phyloP scores from a whole-genome alignment of 2,113 vertebrate genomes.

The Phylloscopus trochilus region DNA sequence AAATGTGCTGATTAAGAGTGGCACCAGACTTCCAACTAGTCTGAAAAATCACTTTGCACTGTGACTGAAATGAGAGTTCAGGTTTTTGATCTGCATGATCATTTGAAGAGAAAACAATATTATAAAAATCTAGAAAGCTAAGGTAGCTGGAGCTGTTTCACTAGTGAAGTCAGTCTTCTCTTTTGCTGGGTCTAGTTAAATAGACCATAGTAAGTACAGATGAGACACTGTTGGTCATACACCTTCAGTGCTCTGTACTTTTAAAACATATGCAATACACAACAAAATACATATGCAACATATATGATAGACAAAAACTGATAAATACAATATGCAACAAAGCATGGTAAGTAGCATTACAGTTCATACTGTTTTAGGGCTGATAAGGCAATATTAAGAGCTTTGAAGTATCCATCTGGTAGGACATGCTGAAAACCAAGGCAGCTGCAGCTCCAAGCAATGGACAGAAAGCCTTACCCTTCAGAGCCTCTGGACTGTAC shows the following conservation, averaged over 20 bases:
- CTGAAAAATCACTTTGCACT: not conserved
- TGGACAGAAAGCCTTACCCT: conserved; percentile 53
- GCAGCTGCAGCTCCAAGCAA: conserved; percentile 45
- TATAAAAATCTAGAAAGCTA: not conserved
- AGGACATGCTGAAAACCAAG: conserved; percentile 53
- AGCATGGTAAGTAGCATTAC: not conserved
- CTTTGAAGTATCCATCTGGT: not conserved
- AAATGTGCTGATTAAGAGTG: not conserved
- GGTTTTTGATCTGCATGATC: not conserved
- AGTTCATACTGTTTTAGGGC: not conserved
- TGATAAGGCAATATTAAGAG: not conserved
- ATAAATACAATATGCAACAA: not conserved
- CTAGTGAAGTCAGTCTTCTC: not conserved
- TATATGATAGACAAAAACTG: not conserved
- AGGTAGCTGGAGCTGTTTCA: not conserved
- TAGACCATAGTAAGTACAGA: not conserved
- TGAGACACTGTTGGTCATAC: not conserved
- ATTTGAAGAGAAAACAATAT: not conserved
- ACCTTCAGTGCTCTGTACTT: not conserved
- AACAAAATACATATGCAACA: not conserved
- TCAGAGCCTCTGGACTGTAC: conserved; percentile 40
- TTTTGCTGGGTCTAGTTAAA: not conserved
- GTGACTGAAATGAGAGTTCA: not conserved
- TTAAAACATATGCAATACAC: not conserved
- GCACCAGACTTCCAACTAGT: not conserved